phyloP scores from a whole-genome alignment of 2,113 vertebrate species.

The Terrapene triunguis region DNA sequence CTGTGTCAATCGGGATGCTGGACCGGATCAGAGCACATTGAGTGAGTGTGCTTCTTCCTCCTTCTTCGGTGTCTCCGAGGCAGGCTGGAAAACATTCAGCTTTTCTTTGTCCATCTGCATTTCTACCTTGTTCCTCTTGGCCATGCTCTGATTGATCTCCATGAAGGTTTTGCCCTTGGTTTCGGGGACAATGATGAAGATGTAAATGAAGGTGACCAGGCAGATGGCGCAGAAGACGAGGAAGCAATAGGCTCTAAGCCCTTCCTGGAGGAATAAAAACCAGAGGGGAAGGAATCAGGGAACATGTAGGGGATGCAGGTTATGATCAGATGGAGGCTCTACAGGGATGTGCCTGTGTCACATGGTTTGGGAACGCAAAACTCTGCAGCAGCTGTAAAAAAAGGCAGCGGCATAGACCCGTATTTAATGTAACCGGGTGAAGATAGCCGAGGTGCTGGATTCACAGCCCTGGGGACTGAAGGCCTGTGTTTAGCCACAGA shows the following conservation, averaged over 20 bases:
- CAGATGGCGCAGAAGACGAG: constrained; percentile 89
- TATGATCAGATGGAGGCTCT: background rate
- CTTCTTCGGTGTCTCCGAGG: fast-evolving
- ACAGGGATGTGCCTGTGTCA: fast-evolving
- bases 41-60: fast-evolving
- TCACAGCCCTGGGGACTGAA: background rate
- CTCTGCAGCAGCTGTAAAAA: background rate
- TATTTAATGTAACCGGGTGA: fast-evolving
- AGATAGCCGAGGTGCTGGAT: background rate
- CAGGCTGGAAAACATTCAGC: background rate
- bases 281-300: background rate
- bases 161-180: constrained; percentile 94
- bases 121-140: constrained; percentile 86
- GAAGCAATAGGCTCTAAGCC: constrained; percentile 89
- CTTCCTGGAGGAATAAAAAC: constrained; percentile 75
- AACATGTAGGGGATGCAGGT: too few species aligned
- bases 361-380: background rate
- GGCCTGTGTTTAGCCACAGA: background rate
- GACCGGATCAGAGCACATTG: background rate
- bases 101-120: constrained; percentile 48
- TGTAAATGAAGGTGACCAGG: constrained; percentile 84
- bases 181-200: constrained; percentile 89
- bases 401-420: background rate
- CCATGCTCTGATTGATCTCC: constrained; percentile 91
- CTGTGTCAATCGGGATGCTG: background rate